Evolutionary conservation across 2,113 vertebrate species (phyloP).

Genomic region (Pseudorasbora parva): DNA sequence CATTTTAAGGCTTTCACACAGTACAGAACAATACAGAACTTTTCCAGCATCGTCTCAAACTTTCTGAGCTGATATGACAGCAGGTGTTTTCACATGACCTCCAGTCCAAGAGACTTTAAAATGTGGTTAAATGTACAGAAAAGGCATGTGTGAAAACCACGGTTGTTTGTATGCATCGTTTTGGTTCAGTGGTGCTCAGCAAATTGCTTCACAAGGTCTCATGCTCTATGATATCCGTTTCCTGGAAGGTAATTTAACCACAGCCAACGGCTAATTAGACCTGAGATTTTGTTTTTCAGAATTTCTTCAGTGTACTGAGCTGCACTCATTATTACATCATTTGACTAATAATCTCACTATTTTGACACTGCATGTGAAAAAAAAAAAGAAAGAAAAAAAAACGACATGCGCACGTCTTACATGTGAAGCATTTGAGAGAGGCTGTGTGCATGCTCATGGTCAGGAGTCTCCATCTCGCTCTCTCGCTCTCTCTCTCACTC

Average conservation of each 20-base stretch:
- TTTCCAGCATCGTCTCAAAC: neutral
- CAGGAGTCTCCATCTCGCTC: neutral
- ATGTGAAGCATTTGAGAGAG: slow-evolving; percentile 12
- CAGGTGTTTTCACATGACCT: neutral
- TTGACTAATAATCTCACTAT: neutral
- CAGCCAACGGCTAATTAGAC: neutral
- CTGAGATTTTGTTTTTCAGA: neutral
- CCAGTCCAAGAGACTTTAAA: neutral
- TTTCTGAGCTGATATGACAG: neutral
- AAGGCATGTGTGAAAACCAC: neutral
- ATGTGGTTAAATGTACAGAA: neutral
- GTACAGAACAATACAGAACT: neutral
- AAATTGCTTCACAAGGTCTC: neutral
- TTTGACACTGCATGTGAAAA: slow-evolving; percentile 3
- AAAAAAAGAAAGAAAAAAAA: too few species aligned
- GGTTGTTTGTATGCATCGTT: neutral
- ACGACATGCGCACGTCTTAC: neutral
- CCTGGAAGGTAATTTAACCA: slow-evolving; percentile 6
- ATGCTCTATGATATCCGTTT: neutral
- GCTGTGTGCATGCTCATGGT: neutral
- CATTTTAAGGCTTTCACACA: neutral
- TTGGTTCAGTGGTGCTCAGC: neutral
- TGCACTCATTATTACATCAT: neutral
- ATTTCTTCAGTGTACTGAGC: neutral
- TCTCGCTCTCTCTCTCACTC: too few species aligned